These are phyloP conservation scores for Metallyticus violacea DNA, from an alignment of 2,888 invertebrate genomes.

Conservation along the genomic window DNA sequence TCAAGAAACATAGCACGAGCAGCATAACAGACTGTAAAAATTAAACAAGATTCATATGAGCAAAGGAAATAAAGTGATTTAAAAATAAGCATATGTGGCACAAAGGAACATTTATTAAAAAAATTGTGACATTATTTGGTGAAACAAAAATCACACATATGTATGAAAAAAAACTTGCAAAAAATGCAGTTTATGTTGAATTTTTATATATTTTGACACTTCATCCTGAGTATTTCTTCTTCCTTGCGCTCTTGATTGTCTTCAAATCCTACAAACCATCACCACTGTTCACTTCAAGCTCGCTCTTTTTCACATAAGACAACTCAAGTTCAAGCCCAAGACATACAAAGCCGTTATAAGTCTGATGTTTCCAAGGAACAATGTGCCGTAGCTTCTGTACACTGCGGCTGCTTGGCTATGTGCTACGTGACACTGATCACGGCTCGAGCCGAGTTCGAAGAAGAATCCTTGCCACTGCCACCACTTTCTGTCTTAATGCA, in stretches of 20 bases:
- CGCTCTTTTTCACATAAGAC: constrained; percentile 11
- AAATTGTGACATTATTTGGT: constrained; percentile 20
- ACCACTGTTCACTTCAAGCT: neutral
- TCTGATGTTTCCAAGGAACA: constrained; percentile 10
- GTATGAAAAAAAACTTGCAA: constrained; percentile 24
- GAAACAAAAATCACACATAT: constrained; percentile 25
- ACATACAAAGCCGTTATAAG: neutral
- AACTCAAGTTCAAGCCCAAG: neutral
- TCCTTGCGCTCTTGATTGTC: constrained; percentile 38
- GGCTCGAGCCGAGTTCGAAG: constrained; percentile 35
- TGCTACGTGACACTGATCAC: constrained; percentile 51
- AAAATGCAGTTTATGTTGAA: constrained; percentile 22
- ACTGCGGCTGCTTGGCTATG: constrained; percentile 5
- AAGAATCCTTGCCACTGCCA: constrained; percentile 28
- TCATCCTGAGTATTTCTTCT: constrained; percentile 50
- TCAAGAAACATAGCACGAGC: constrained; percentile 16
- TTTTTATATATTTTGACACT: constrained; percentile 39
- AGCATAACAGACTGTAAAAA: constrained; percentile 17
- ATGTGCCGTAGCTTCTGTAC: constrained; percentile 5
- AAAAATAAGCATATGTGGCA: constrained; percentile 22
- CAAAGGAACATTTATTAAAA: constrained; percentile 24
- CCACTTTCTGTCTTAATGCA: constrained; percentile 47
- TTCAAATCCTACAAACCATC: constrained; percentile 26
- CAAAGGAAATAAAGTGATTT: constrained; percentile 1
- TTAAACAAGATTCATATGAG: constrained; percentile 7